Conservation (phyloP, 2,888 invertebrate species). For the Drosophila picticornis region DNA sequence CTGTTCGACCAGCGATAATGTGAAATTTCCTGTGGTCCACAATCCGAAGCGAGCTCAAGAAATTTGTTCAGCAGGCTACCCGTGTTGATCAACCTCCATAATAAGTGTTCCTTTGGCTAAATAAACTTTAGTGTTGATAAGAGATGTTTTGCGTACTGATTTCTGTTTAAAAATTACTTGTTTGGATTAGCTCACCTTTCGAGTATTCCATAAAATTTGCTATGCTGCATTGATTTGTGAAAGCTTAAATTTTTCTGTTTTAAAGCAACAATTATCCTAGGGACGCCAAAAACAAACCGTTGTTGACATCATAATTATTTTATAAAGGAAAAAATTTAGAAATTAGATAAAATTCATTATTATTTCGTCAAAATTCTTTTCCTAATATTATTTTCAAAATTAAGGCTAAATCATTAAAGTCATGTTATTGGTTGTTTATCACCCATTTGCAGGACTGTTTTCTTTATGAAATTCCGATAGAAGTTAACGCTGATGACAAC, state of each 20-base stretch:
- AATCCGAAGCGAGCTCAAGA: neutral
- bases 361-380: neutral
- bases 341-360: neutral
- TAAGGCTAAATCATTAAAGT: neutral
- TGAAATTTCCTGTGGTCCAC: neutral
- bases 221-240: neutral
- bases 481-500: constrained; percentile 39
- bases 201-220: neutral
- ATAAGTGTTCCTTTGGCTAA: neutral
- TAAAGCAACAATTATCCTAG: neutral
- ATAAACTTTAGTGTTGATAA: neutral
- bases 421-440: neutral
- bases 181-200: neutral
- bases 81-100: neutral
- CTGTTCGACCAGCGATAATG: neutral
- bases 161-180: neutral
- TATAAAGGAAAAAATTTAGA: neutral
- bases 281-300: neutral
- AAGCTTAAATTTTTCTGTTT: neutral
- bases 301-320: neutral
- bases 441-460: constrained; percentile 13
- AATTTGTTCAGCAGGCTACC: neutral
- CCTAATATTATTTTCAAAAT: neutral
- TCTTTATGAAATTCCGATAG: constrained; percentile 31
- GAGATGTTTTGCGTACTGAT: neutral